Evolutionary conservation across 1,140 invertebrate genomes (phyloP).

Genomic region (Megathymus violae): DNA sequence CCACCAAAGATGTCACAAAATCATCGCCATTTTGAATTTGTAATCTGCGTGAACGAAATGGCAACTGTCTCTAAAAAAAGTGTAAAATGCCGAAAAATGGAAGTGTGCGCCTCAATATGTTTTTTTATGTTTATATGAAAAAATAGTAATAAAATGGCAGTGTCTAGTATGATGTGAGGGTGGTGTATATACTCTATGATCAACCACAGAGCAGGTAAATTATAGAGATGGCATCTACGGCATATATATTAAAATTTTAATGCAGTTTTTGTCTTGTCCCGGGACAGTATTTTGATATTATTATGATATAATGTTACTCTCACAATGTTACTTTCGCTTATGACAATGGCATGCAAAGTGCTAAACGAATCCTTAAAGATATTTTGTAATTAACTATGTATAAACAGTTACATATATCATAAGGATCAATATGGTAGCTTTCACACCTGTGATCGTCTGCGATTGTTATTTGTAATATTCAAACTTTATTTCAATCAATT

Average conservation of each 20-base stretch:
- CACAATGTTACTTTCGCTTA: too few relatives aligned
- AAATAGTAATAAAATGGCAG: conserved; percentile 53
- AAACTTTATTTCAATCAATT: too few relatives aligned
- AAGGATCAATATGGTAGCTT: too few relatives aligned
- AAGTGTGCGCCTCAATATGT: conserved; percentile 63
- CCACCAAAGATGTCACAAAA: conserved; percentile 8
- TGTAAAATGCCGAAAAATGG: conserved; percentile 49
- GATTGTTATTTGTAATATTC: too few relatives aligned
- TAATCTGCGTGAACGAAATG: conserved; percentile 20
- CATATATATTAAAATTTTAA: background rate
- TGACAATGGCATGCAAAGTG: too few relatives aligned
- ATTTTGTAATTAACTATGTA: too few relatives aligned
- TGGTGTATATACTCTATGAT: conserved; percentile 30
- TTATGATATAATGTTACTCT: too few relatives aligned
- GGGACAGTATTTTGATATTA: too few relatives aligned
- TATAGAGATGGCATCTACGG: conserved; percentile 6
- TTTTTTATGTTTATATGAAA: conserved; percentile 77
- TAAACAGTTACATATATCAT: too few relatives aligned
- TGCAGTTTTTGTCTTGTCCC: too few relatives aligned
- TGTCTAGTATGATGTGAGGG: conserved; percentile 50
- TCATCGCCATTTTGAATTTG: conserved; percentile 23
- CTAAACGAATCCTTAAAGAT: too few relatives aligned
- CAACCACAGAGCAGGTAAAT: conserved; percentile 8
- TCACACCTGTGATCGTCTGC: too few relatives aligned
- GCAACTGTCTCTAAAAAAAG: conserved; percentile 66